Evolutionary conservation across 2,797 vertebrate species (phyloP).

Genomic region (Odontamblyopus rebecca): DNA sequence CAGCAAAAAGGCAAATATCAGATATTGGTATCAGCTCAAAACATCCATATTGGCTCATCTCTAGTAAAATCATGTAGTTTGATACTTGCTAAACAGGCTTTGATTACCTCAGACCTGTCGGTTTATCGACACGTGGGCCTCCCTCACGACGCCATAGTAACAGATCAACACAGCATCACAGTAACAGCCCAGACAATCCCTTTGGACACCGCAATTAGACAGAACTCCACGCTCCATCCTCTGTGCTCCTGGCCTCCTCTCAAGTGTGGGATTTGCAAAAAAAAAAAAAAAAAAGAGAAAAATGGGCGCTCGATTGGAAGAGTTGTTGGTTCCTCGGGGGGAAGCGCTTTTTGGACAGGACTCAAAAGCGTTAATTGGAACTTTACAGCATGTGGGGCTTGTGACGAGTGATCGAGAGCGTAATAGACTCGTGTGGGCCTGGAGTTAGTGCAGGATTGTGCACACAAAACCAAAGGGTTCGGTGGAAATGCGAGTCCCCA

Average conservation of each 20-base stretch:
- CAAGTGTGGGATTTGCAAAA: conserved; percentile 10
- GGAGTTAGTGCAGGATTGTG: conserved; percentile 3
- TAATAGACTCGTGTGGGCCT: conserved; percentile 5
- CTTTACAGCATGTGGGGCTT: conserved; percentile 13
- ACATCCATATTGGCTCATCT: too few relatives aligned
- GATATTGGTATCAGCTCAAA: too few relatives aligned
- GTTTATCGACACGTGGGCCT: conserved; percentile 50
- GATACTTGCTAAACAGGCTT: not conserved
- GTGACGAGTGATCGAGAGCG: conserved; percentile 7
- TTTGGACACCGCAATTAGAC: conserved; percentile 29
- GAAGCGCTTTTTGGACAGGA: conserved; percentile 23
- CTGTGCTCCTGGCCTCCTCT: conserved; percentile 7
- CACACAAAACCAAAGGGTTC: not conserved
- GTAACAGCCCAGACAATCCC: conserved; percentile 31
- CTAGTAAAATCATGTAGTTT: too few relatives aligned
- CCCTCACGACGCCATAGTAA: conserved; percentile 42
- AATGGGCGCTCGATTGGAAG: conserved; percentile 29
- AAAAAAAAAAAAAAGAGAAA: not conserved
- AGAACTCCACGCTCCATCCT: conserved; percentile 16
- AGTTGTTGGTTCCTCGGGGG: conserved; percentile 21
- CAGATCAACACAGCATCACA: conserved; percentile 23
- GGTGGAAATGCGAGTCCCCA: not conserved
- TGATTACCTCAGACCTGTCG: conserved; percentile 40
- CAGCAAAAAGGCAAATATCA: too few relatives aligned
- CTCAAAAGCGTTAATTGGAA: conserved; percentile 33